Evolutionary conservation across 1,140 invertebrate genomes (phyloP).

Genomic region (Andrena cerasifolii): DNA sequence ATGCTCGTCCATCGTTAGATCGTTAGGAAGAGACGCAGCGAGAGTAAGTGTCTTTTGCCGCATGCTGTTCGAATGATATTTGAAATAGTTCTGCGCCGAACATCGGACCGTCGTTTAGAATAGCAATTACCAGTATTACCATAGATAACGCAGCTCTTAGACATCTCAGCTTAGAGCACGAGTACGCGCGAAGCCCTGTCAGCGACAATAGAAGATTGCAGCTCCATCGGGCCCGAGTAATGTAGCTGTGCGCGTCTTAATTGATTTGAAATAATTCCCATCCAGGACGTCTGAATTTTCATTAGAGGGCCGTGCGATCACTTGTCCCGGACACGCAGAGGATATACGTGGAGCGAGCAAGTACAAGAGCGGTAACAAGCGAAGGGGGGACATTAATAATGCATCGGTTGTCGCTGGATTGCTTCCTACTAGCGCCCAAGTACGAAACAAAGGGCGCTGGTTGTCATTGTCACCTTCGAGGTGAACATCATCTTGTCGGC

Average conservation of each 20-base stretch:
- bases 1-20: neutral
- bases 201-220: neutral
- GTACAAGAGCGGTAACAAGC: slow-evolving; percentile 70
- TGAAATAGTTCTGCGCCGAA: too few species aligned
- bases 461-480: slow-evolving; percentile 56
- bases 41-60: neutral
- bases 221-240: neutral
- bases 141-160: too few species aligned
- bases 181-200: too few species aligned
- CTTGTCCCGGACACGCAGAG: slow-evolving; percentile 52
- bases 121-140: too few species aligned
- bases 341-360: slow-evolving; percentile 69
- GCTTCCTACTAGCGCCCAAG: slow-evolving; percentile 71
- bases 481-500: slow-evolving; percentile 51
- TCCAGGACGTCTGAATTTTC: slow-evolving; percentile 48
- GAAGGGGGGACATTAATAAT: slow-evolving; percentile 74
- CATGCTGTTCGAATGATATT: neutral
- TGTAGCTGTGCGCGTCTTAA: neutral
- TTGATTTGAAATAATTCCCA: slow-evolving; percentile 31
- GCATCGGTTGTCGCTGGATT: slow-evolving; percentile 70
- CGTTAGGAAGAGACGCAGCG: neutral
- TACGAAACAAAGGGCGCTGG: slow-evolving; percentile 58
- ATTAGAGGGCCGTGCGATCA: slow-evolving; percentile 34
- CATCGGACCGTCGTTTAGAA: too few species aligned
- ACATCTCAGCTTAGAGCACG: too few species aligned